Percentiles rank a stretch among this genome's conserved stretches.
Conservation (phyloP, 1,140 invertebrate genomes). For the Temnothorax longispinosus region DNA sequence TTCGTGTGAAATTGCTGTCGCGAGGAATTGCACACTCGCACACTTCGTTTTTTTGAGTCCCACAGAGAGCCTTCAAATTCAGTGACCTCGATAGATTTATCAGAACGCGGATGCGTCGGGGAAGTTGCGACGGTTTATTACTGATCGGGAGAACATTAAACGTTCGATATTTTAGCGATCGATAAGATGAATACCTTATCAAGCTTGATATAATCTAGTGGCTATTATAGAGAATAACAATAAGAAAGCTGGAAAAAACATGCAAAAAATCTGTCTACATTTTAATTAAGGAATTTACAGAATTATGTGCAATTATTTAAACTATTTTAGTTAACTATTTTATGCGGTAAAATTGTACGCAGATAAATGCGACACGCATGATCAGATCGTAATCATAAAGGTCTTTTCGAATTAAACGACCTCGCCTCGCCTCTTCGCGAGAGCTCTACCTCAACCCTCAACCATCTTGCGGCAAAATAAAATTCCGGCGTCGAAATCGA, state of each 20-base stretch:
- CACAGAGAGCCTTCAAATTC: slow-evolving; percentile 4
- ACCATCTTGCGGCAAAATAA: slow-evolving; percentile 41
- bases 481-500: slow-evolving; percentile 17
- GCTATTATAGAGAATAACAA: background rate
- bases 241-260: background rate
- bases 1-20: slow-evolving; percentile 41
- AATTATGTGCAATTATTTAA: background rate
- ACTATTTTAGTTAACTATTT: background rate
- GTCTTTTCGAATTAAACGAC: background rate
- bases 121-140: background rate
- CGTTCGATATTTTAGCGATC: background rate
- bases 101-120: background rate
- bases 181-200: background rate
- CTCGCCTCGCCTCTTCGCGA: background rate
- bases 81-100: slow-evolving; percentile 29
- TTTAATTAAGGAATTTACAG: background rate
- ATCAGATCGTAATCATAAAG: background rate
- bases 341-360: background rate
- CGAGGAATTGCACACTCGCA: slow-evolving; percentile 40
- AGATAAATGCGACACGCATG: background rate
- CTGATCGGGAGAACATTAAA: background rate
- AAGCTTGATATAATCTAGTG: slow-evolving; percentile 2
- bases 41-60: slow-evolving; percentile 10
- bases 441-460: background rate
- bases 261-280: background rate